Evolutionary conservation across 2,113 vertebrate genomes (phyloP), one percentile per base, ranked within the genome.

Genomic region (Melanostigma gelatinosum): DNA sequence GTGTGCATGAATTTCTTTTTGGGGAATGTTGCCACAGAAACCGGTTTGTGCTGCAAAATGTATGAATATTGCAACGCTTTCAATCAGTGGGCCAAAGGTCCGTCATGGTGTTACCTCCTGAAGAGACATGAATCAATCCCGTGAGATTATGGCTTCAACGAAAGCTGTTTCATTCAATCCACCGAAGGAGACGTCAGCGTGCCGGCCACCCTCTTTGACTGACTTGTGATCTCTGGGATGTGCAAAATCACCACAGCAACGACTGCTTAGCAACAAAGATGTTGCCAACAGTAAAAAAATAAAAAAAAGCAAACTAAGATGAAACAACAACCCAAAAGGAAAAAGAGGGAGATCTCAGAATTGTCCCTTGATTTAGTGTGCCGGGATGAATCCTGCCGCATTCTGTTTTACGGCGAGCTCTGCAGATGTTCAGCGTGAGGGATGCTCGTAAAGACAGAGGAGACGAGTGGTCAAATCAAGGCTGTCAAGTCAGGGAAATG

Each of bases 201-300:
- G 1, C 6, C 5, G 61, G 80, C 77, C 84, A 4, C 79, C n/a
- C 61, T 80, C 82, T 78, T 77, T 78, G 76, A 89, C 82, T 74
- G 85, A 90, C 88, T 86, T 81, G 85, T 80, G 88, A 91, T 90
- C 90, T 81, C 80, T 72, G 73, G 78, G 73, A 90, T 87, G 84
- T 75, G 90, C 77, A 57, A 80, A 79, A 90, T 90, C 89, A 87
- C 89, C 91, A 91, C 91, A 86, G 91, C 88, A 92, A 92, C 89
- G 54, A 89, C 85, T 89, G 91, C 91, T 91, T 91, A 90, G 91
- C 91, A 92, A 90, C 91, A 88, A 87, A 89, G 80, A 90, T 83
- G 85, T 83, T 83, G 67, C 75, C 77, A 79, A 79, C 81, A 66
- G 73, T 29, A 77, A 80, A 46, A 6, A 61, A 57, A 29, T 58